Evolutionary conservation across 2,113 vertebrate genomes (phyloP).

Genomic region (Halichoerus grypus): DNA sequence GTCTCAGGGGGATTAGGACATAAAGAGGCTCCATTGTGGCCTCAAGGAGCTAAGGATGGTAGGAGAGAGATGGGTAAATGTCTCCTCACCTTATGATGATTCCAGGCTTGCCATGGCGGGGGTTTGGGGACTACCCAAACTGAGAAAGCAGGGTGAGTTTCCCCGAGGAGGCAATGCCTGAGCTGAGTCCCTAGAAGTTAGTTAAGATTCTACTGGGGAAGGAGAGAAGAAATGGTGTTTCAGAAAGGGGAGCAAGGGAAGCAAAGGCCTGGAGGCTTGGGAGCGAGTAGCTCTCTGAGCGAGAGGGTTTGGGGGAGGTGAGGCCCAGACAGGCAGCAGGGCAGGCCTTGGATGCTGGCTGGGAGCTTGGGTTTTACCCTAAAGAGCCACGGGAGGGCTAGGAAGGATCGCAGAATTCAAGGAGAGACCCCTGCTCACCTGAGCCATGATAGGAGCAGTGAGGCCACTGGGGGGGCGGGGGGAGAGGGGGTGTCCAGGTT

Average conservation of each 20-base stretch:
- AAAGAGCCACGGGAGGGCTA: not conserved
- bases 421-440: not conserved
- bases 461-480: too few relatives aligned
- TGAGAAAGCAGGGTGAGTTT: not conserved
- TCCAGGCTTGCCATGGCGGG: not conserved
- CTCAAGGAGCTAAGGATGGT: not conserved
- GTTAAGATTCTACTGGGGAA: not conserved
- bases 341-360: not conserved
- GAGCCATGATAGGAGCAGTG: too few relatives aligned
- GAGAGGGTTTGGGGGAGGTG: rapidly evolving
- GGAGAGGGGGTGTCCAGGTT: not conserved
- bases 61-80: not conserved
- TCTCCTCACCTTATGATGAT: rapidly evolving
- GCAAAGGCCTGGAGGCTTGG: not conserved
- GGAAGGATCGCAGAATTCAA: not conserved
- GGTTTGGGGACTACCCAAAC: not conserved
- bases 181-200: not conserved
- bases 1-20: not conserved
- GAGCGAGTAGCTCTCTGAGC: not conserved
- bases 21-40: not conserved
- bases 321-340: too few relatives aligned
- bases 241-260: not conserved
- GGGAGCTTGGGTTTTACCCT: not conserved
- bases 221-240: not conserved
- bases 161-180: not conserved